Percentiles rank a stretch among this genome's conserved stretches.
phyloP scores from a whole-genome alignment of 2,113 vertebrate species.

The Spea multiplicata region DNA sequence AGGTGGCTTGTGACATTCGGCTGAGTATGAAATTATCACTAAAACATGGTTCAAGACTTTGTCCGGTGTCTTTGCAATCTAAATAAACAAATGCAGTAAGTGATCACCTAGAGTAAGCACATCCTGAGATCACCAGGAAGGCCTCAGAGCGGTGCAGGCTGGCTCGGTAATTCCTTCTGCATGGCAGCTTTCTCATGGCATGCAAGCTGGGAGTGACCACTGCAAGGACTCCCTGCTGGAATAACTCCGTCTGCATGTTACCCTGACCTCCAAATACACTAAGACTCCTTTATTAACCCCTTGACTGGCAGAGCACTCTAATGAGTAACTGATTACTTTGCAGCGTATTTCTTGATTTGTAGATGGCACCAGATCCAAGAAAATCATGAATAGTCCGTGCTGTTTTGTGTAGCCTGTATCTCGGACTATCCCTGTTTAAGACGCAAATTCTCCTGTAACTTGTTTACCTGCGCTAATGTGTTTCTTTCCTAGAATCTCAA shows the following conservation, averaged over 20 bases:
- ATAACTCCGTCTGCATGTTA: neutral
- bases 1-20: slow-evolving; percentile 35
- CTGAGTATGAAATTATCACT: slow-evolving; percentile 40
- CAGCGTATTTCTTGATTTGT: no score
- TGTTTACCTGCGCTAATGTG: no score
- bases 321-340: no score
- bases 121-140: slow-evolving; percentile 18
- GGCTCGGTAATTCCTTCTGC: slow-evolving; percentile 41
- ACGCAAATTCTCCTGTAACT: no score
- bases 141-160: slow-evolving; percentile 17
- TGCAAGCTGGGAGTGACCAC: slow-evolving; percentile 41
- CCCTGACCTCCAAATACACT: neutral
- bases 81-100: slow-evolving; percentile 28
- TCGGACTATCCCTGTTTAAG: no score
- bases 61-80: slow-evolving; percentile 33
- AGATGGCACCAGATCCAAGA: no score
- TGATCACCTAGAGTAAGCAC: slow-evolving; percentile 24
- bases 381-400: no score
- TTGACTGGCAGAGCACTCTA: neutral
- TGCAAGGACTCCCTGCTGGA: slow-evolving; percentile 16
- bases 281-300: neutral
- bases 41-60: slow-evolving; percentile 6
- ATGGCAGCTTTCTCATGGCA: slow-evolving; percentile 39
- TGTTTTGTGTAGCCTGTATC: no score
- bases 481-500: no score